Evolutionary conservation across 2,113 vertebrate genomes (phyloP).

Genomic region (Perognathus longimembris): DNA sequence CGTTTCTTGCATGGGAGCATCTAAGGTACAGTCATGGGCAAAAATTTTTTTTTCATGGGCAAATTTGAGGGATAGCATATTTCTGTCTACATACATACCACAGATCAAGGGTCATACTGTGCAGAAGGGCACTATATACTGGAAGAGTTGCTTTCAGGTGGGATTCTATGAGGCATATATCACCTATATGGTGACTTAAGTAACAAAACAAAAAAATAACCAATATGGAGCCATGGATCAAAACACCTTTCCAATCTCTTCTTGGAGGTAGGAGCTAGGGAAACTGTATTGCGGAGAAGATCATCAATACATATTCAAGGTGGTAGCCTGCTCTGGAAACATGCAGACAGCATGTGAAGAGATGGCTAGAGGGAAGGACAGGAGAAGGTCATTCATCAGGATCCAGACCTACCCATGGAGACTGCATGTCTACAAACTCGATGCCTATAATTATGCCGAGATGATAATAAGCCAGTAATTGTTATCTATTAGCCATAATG

Average conservation of each 20-base stretch:
- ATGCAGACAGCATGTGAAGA: rapidly evolving
- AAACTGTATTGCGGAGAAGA: background rate
- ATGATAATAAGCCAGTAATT: background rate
- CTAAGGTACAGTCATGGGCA: background rate
- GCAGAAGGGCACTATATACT: background rate
- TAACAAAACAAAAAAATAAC: background rate
- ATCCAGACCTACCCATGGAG: background rate
- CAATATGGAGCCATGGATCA: background rate
- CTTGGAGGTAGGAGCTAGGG: background rate
- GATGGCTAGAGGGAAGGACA: background rate
- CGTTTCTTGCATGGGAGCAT: background rate
- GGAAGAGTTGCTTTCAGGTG: background rate
- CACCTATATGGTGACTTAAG: background rate
- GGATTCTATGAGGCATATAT: background rate
- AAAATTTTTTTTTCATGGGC: no score
- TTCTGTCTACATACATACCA: background rate
- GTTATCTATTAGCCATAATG: background rate
- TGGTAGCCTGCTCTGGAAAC: background rate
- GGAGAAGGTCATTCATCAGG: background rate
- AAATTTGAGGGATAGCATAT: background rate
- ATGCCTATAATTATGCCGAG: background rate
- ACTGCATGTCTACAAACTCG: background rate
- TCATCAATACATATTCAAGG: rapidly evolving
- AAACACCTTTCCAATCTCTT: background rate
- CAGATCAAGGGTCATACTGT: background rate